These are phyloP conservation scores for Miniopterus natalensis DNA, from an alignment of 2,113 vertebrate species.

Conservation along the genomic window DNA sequence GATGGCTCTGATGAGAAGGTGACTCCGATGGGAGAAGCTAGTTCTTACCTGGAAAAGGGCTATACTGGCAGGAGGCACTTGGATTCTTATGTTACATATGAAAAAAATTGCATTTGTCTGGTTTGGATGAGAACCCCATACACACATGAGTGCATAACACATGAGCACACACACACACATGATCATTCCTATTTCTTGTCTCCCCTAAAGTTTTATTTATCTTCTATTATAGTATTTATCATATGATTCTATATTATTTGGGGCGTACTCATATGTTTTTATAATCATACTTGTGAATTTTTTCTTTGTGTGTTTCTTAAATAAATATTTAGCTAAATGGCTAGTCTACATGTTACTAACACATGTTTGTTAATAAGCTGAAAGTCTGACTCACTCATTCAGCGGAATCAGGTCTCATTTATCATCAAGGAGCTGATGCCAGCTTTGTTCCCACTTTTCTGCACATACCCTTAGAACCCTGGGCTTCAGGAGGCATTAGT, in stretches of 20 bases:
- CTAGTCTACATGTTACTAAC: not conserved
- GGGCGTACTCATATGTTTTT: not conserved
- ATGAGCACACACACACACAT: not conserved
- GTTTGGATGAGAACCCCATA: not conserved
- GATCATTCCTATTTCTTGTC: not conserved
- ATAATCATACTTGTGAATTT: not conserved
- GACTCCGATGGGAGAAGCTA: not conserved
- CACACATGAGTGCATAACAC: not conserved
- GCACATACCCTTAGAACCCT: not conserved
- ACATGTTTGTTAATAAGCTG: not conserved
- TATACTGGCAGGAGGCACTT: not conserved
- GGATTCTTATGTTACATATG: not conserved
- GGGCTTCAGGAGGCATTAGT: not conserved
- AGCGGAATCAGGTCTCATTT: not conserved
- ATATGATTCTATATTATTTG: not conserved
- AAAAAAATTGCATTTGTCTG: constrained; percentile 1
- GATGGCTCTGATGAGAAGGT: not conserved
- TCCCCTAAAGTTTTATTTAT: not conserved
- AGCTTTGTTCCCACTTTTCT: not conserved
- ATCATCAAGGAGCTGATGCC: not conserved
- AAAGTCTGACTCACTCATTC: not conserved
- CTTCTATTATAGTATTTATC: not conserved
- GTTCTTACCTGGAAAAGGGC: not conserved
- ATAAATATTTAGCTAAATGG: constrained; percentile 2
- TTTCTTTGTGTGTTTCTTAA: constrained; percentile 2